These are phyloP conservation scores for Ailuropoda melanoleuca DNA, from an alignment of 2,113 vertebrate species.

Conservation along the genomic window DNA sequence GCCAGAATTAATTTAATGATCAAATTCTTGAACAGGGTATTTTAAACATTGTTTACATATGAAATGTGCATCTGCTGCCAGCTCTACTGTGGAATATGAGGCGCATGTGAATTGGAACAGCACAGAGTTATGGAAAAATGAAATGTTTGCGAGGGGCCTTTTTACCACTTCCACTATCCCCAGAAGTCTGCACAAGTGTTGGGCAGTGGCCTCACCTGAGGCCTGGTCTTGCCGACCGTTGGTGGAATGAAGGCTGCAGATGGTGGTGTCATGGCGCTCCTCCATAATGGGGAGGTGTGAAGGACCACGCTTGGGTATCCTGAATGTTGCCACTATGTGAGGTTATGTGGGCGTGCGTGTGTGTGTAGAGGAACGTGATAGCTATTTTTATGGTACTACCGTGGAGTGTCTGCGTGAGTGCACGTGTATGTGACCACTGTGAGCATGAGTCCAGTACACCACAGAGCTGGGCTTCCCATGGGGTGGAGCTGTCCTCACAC, in stretches of 20 bases:
- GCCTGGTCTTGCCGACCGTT: background rate
- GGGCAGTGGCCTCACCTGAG: background rate
- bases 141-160: background rate
- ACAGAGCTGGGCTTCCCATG: background rate
- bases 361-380: background rate
- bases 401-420: background rate
- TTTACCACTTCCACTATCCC: background rate
- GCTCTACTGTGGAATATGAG: slow-evolving; percentile 65
- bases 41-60: slow-evolving; percentile 78
- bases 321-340: background rate
- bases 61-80: slow-evolving; percentile 76
- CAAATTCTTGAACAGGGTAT: slow-evolving; percentile 78
- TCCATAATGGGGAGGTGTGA: background rate
- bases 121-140: background rate
- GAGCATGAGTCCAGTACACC: background rate
- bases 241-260: background rate
- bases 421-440: background rate
- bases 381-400: background rate
- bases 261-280: accelerated
- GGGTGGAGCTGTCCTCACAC: background rate
- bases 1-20: slow-evolving; percentile 73
- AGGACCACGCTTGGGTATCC: slow-evolving; percentile 6
- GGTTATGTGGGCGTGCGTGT: background rate
- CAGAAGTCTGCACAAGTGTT: background rate
- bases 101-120: slow-evolving; percentile 41